phyloP scores from a whole-genome alignment of 2,888 invertebrate genomes.

The Brachynemurus nebulosus region DNA sequence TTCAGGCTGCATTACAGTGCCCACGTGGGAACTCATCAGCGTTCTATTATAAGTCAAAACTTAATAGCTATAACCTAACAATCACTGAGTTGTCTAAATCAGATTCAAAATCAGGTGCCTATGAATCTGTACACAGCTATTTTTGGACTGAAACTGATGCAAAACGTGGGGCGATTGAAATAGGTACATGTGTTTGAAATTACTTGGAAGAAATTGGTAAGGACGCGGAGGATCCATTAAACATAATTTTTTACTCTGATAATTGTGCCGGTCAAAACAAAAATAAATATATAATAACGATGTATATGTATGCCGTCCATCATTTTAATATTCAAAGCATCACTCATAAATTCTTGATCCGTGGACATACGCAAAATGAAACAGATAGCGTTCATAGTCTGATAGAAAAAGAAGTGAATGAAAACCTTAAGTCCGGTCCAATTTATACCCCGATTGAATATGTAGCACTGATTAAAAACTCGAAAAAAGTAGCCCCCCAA shows the following conservation, averaged over 20 bases:
- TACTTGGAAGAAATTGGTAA: conserved; percentile 12
- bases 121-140: conserved; percentile 16
- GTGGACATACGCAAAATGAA: background rate
- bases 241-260: conserved; percentile 23
- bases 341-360: background rate
- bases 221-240: conserved; percentile 10
- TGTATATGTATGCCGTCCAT: too few species aligned
- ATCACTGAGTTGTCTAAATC: background rate
- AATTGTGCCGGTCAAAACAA: conserved; percentile 23
- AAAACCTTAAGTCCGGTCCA: background rate
- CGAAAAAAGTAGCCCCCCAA: too few species aligned
- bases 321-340: background rate
- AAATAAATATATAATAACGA: conserved; percentile 14
- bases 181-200: conserved; percentile 17
- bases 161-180: conserved; percentile 15
- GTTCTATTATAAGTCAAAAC: background rate
- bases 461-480: background rate
- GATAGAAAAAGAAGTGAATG: background rate
- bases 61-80: background rate
- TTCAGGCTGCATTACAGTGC: background rate
- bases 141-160: conserved; percentile 23
- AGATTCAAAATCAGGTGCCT: background rate
- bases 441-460: background rate
- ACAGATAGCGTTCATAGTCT: background rate
- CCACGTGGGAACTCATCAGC: background rate